These are phyloP conservation scores for Chlorops oryzae DNA, from an alignment of 1,140 invertebrate genomes.

Conservation along the genomic window DNA sequence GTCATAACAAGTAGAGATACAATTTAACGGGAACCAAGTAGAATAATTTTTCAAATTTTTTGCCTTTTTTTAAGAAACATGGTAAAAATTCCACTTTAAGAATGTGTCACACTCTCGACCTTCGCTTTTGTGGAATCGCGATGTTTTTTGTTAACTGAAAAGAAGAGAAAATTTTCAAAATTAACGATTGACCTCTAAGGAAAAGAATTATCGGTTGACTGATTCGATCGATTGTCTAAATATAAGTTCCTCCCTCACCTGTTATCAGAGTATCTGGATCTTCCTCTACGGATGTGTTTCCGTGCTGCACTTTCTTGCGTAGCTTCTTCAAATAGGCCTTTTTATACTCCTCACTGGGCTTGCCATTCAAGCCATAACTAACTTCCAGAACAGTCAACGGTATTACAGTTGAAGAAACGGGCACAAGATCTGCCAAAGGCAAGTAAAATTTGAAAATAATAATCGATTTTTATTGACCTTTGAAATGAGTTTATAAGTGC, in stretches of 20 bases:
- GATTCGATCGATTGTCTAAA: not conserved
- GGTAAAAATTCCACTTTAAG: too few species aligned
- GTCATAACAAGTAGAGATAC: too few species aligned
- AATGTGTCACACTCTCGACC: conserved; percentile 19
- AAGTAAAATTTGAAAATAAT: too few species aligned
- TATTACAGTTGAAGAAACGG: conserved; percentile 60
- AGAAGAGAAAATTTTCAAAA: not conserved
- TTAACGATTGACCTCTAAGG: not conserved
- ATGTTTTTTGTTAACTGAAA: conserved; percentile 19
- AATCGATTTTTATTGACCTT: too few species aligned
- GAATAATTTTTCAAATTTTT: too few species aligned
- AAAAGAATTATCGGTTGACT: not conserved
- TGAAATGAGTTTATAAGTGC: too few species aligned
- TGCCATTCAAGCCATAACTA: conserved; percentile 41
- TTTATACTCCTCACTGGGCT: conserved; percentile 43
- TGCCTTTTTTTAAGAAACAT: too few species aligned
- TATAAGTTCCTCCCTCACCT: conserved; percentile 12
- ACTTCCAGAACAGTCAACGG: conserved; percentile 57
- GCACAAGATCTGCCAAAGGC: conserved; percentile 52
- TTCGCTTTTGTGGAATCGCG: conserved; percentile 16
- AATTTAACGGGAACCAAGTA: too few species aligned
- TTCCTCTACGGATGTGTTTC: conserved; percentile 2
- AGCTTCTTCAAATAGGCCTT: conserved; percentile 41
- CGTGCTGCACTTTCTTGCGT: conserved; percentile 33
- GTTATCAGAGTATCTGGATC: conserved; percentile 24